These are phyloP conservation scores for Drosophila phalerata DNA, from an alignment of 2,888 invertebrate genomes.

Conservation along the genomic window DNA sequence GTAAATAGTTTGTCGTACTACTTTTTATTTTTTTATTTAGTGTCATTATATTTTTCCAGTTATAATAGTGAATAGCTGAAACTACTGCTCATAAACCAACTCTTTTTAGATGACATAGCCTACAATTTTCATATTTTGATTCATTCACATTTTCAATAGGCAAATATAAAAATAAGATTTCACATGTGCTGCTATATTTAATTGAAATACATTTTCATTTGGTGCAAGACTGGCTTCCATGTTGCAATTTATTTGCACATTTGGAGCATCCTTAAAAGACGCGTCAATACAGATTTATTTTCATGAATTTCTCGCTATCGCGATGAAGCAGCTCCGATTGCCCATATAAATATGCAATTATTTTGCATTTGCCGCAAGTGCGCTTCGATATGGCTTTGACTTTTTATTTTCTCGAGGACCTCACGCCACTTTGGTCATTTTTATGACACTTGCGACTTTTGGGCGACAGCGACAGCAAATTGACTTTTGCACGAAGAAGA, in stretches of 20 bases:
- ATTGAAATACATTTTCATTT: conserved; percentile 45
- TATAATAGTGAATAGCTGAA: too few relatives aligned
- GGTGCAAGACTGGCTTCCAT: conserved; percentile 25
- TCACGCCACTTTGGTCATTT: conserved; percentile 62
- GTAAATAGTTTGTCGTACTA: too few relatives aligned
- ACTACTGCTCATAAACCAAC: too few relatives aligned
- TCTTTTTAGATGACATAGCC: too few relatives aligned
- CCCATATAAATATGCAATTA: conserved; percentile 77
- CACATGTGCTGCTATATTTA: conserved; percentile 27
- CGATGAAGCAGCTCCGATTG: conserved; percentile 25
- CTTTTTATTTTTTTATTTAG: too few relatives aligned
- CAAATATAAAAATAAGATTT: conserved; percentile 1
- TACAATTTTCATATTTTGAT: neutral
- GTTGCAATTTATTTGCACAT: conserved; percentile 50
- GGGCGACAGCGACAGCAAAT: conserved; percentile 68
- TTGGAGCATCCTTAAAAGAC: conserved; percentile 56
- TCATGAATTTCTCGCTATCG: conserved; percentile 16
- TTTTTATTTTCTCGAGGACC: conserved; percentile 65
- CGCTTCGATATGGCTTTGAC: conserved; percentile 4
- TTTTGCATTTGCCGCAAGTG: conserved; percentile 68
- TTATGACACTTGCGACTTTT: conserved; percentile 76
- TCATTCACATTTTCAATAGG: neutral
- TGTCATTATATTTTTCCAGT: too few relatives aligned
- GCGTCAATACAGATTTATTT: conserved; percentile 54
- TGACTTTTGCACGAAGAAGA: conserved; percentile 51